These are phyloP conservation scores for Pogonus chalceus DNA, from an alignment of 1,140 invertebrate species.

Conservation along the genomic window DNA sequence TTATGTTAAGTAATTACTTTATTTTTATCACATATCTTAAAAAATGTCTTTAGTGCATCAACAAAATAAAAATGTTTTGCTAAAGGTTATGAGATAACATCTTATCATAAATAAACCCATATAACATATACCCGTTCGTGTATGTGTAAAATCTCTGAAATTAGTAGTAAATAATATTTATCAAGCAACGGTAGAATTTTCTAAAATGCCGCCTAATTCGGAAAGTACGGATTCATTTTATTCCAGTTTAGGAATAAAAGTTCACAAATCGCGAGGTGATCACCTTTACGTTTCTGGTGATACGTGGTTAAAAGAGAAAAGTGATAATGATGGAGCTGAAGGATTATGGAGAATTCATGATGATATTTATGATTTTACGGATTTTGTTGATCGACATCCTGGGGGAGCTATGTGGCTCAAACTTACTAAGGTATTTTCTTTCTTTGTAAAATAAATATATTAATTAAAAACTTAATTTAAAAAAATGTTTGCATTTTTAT, in stretches of 20 bases:
- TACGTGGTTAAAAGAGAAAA: constrained; percentile 55
- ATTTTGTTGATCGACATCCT: constrained; percentile 60
- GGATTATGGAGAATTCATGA: constrained; percentile 69
- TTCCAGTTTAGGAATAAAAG: constrained; percentile 33
- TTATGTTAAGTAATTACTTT: too few species aligned
- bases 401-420: constrained; percentile 69
- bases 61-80: too few species aligned
- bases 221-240: background rate
- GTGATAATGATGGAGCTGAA: constrained; percentile 59
- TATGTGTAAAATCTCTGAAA: too few species aligned
- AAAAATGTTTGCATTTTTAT: background rate
- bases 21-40: too few species aligned
- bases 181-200: too few species aligned
- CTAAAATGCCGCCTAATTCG: background rate
- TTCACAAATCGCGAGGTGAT: constrained; percentile 39
- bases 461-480: constrained; percentile 4
- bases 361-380: constrained; percentile 60
- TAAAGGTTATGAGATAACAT: too few species aligned
- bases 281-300: constrained; percentile 34
- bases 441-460: too few species aligned
- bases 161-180: too few species aligned
- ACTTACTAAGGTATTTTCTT: constrained; percentile 56
- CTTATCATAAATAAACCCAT: too few species aligned
- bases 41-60: too few species aligned
- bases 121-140: too few species aligned